Percentiles rank a stretch among this genome's conserved stretches.
These are phyloP conservation scores for Pyrochroa serraticornis DNA, from an alignment of 2,888 invertebrate species.

Conservation along the genomic window DNA sequence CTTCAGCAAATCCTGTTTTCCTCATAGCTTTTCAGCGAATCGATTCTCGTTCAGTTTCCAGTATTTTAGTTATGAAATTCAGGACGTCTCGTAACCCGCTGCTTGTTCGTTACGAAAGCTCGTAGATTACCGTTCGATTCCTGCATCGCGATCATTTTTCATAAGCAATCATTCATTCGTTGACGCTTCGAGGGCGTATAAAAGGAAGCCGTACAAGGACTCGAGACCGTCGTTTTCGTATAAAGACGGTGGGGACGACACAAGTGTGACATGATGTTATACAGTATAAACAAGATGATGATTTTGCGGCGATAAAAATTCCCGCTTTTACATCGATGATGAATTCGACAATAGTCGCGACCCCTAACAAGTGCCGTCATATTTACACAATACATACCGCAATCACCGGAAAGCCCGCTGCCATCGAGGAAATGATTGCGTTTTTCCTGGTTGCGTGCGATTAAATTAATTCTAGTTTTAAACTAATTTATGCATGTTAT, in stretches of 20 bases:
- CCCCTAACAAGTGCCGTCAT: neutral
- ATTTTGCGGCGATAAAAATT: constrained; percentile 24
- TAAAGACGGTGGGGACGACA: constrained; percentile 21
- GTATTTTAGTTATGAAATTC: no score
- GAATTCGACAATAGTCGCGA: constrained; percentile 15
- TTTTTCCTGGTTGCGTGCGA: neutral
- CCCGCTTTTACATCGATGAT: constrained; percentile 11
- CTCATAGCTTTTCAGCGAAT: no score
- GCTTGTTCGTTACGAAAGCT: no score
- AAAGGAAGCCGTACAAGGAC: constrained; percentile 22
- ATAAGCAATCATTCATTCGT: constrained; percentile 25
- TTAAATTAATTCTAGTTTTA: constrained; percentile 25
- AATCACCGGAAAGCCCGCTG: neutral
- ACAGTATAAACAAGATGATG: constrained; percentile 25
- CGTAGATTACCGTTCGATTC: constrained; percentile 10
- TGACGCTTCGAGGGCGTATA: constrained; percentile 21
- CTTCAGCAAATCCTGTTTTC: no score
- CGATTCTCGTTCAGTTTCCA: no score
- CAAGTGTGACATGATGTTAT: constrained; percentile 28
- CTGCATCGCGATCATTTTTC: constrained; percentile 10
- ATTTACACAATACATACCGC: neutral
- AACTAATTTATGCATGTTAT: constrained; percentile 25
- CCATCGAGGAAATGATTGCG: neutral
- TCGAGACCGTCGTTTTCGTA: constrained; percentile 6
- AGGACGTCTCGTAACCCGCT: constrained; percentile 1